These are phyloP conservation scores for Sthenelais limicola DNA, from an alignment of 2,888 invertebrate genomes.

Conservation along the genomic window DNA sequence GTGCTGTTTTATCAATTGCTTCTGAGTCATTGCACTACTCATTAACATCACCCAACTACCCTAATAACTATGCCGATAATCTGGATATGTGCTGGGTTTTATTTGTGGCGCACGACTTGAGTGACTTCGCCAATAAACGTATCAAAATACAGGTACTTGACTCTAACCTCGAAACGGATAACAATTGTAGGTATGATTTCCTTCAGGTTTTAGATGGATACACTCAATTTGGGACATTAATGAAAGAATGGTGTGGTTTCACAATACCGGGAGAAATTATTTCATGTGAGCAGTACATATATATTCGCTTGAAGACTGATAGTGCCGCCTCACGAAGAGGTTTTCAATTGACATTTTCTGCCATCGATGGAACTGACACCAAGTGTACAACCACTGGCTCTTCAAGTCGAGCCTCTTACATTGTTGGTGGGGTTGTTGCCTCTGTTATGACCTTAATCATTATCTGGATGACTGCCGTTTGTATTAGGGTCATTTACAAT, in stretches of 20 bases:
- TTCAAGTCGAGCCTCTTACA: background rate
- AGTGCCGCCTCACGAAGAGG: background rate
- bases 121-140: background rate
- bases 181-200: background rate
- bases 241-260: conserved; percentile 10
- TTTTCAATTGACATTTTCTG: background rate
- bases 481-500: background rate
- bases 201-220: background rate
- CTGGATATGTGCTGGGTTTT: conserved; percentile 4
- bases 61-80: conserved; percentile 1
- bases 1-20: background rate
- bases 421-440: background rate
- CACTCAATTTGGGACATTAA: background rate
- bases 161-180: background rate
- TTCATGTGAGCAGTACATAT: conserved; percentile 6
- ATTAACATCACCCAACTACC: conserved; percentile 6
- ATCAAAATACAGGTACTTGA: background rate
- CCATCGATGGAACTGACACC: background rate
- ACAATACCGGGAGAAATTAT: background rate
- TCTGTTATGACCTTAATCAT: background rate
- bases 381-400: background rate
- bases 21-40: background rate
- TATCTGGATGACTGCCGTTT: background rate
- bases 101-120: background rate
- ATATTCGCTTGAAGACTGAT: background rate